Conservation (phyloP, 1,140 invertebrate genomes). For the Acromyrmex heyeri region DNA sequence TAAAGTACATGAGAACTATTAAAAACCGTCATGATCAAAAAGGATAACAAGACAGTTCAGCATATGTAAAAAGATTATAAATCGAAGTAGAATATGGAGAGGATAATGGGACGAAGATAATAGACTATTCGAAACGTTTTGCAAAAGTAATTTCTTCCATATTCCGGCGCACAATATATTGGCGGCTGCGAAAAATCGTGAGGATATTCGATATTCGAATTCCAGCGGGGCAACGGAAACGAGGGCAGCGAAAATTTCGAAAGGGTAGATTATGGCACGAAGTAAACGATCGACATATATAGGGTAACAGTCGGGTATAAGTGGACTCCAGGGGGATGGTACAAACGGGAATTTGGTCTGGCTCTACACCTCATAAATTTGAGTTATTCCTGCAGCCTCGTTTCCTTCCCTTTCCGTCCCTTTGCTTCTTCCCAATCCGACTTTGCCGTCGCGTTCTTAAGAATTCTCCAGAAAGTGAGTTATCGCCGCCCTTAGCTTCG, state of each 20-base stretch:
- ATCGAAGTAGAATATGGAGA: not conserved
- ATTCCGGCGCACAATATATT: conserved; percentile 21
- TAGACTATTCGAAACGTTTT: not conserved
- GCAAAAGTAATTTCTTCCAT: conserved; percentile 32
- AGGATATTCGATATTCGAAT: conserved; percentile 37
- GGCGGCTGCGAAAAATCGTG: conserved; percentile 3
- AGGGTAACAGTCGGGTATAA: conserved; percentile 70
- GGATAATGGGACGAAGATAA: not conserved
- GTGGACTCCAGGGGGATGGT: conserved; percentile 76
- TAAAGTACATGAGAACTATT: not conserved
- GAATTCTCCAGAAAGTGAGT: conserved; percentile 74
- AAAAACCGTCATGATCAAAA: not conserved
- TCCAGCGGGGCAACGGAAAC: conserved; percentile 45
- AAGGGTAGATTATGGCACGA: conserved; percentile 66
- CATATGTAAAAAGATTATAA: not conserved
- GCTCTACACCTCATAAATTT: conserved; percentile 80
- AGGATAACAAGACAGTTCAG: not conserved
- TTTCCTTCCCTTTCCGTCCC: conserved; percentile 43
- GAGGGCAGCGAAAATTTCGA: conserved; percentile 55
- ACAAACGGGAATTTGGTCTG: conserved; percentile 77
- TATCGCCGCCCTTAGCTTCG: conserved; percentile 65
- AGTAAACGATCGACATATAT: conserved; percentile 66
- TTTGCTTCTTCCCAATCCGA: conserved; percentile 58
- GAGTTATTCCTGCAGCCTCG: conserved; percentile 74
- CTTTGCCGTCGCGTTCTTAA: conserved; percentile 71